A percentile compares a stretch with the other conserved stretches of the same genome.
Conservation (phyloP, 2,797 vertebrate species). For the Ispidina picta region DNA sequence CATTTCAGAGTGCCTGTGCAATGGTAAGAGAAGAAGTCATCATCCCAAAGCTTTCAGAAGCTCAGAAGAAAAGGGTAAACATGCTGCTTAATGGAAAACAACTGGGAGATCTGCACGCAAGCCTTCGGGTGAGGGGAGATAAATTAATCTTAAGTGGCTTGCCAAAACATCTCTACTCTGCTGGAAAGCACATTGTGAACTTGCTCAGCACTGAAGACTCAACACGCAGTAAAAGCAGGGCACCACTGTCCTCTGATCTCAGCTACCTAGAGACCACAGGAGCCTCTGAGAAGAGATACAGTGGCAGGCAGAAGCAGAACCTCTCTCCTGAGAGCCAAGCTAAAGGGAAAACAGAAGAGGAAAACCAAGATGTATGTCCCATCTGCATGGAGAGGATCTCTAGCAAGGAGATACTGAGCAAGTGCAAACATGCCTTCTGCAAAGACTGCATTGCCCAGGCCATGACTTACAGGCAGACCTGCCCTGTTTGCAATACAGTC, state of each 20-base stretch:
- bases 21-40: slow-evolving; percentile 35
- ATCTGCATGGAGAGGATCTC: slow-evolving; percentile 71
- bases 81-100: neutral
- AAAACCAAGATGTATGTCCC: slow-evolving; percentile 15
- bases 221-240: neutral
- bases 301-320: neutral
- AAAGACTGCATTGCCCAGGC: slow-evolving; percentile 38
- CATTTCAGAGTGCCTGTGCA: slow-evolving; percentile 39
- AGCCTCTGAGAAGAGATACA: neutral
- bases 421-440: slow-evolving; percentile 79
- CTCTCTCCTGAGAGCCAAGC: neutral
- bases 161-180: neutral
- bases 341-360: neutral
- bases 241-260: neutral
- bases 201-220: neutral
- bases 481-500: slow-evolving; percentile 65
- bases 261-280: neutral
- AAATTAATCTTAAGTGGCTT: slow-evolving; percentile 25
- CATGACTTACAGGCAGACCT: slow-evolving; percentile 54
- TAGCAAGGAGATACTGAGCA: slow-evolving; percentile 51
- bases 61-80: neutral
- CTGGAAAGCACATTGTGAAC: neutral
- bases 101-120: neutral
- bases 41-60: neutral
- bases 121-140: neutral